Evolutionary conservation across 2,797 vertebrate genomes (phyloP).

Genomic region (Crenuchus spilurus): DNA sequence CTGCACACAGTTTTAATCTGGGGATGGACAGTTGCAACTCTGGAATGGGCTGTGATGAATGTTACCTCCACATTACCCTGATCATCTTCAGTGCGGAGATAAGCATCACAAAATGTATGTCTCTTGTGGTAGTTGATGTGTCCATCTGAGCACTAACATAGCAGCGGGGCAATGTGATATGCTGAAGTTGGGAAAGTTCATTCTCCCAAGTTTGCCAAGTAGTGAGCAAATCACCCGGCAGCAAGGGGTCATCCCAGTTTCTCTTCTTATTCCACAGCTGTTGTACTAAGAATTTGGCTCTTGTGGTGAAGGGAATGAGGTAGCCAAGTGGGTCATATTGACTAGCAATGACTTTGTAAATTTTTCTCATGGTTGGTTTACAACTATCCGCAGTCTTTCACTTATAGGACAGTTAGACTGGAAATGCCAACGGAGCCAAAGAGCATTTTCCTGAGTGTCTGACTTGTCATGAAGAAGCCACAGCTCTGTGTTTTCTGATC

Average conservation of each 20-base stretch:
- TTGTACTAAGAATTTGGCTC: slow-evolving; percentile 25
- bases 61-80: not conserved
- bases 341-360: too few species aligned
- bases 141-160: not conserved
- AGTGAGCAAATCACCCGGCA: too few species aligned
- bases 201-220: too few species aligned
- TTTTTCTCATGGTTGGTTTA: too few species aligned
- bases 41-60: slow-evolving; percentile 14
- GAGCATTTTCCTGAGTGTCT: not conserved
- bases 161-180: not conserved
- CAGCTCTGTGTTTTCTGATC: not conserved
- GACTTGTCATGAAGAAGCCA: not conserved
- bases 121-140: too few species aligned
- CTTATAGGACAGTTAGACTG: too few species aligned
- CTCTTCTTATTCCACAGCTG: slow-evolving; percentile 4
- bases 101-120: too few species aligned
- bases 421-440: slow-evolving; percentile 7
- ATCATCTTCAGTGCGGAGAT: too few species aligned
- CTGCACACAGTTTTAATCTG: slow-evolving; percentile 26
- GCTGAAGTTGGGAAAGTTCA: too few species aligned
- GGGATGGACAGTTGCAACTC: slow-evolving; percentile 17
- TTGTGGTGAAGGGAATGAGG: slow-evolving; percentile 22
- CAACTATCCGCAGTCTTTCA: too few species aligned
- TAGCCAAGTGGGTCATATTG: slow-evolving; percentile 23
- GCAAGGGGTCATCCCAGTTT: slow-evolving; percentile 2